phyloP scores from a whole-genome alignment of 2,888 invertebrate genomes.

The Melolontha melolontha region DNA sequence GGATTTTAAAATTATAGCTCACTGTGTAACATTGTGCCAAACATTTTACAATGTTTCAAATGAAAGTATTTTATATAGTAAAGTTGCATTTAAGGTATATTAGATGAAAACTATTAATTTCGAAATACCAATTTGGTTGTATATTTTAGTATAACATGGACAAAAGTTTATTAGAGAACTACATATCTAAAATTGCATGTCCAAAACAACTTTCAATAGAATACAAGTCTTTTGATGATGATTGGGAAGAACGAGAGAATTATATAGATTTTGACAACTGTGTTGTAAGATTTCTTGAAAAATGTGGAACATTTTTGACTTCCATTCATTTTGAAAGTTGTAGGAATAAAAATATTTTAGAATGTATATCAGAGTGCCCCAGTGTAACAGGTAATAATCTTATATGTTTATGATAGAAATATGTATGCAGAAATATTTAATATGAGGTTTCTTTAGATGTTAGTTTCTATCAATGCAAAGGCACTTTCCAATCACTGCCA shows the following conservation, averaged over 20 bases:
- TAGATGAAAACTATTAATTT: too few relatives aligned
- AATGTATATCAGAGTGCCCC: constrained; percentile 53
- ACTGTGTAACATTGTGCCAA: constrained; percentile 55
- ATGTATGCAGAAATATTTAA: constrained; percentile 3
- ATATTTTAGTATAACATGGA: constrained; percentile 54
- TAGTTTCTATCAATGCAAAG: constrained; percentile 53
- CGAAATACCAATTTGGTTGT: not conserved
- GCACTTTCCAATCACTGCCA: constrained; percentile 53
- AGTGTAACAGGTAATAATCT: constrained; percentile 54
- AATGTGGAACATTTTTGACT: constrained; percentile 53
- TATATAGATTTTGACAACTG: constrained; percentile 53
- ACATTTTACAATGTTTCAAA: constrained; percentile 55
- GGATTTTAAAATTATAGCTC: constrained; percentile 54
- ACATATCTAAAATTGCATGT: constrained; percentile 53
- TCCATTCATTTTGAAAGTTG: constrained; percentile 55
- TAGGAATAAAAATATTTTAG: constrained; percentile 52
- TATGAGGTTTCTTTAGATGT: constrained; percentile 51
- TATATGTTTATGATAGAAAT: not conserved
- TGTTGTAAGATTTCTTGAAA: constrained; percentile 53
- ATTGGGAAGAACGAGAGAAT: constrained; percentile 51
- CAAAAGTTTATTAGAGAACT: constrained; percentile 54
- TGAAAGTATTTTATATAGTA: constrained; percentile 54
- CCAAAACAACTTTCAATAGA: constrained; percentile 53
- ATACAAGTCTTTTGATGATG: constrained; percentile 53
- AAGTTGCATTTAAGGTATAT: constrained; percentile 54